phyloP scores from a whole-genome alignment of 2,797 vertebrate genomes.

The Argyrosomus regius region DNA sequence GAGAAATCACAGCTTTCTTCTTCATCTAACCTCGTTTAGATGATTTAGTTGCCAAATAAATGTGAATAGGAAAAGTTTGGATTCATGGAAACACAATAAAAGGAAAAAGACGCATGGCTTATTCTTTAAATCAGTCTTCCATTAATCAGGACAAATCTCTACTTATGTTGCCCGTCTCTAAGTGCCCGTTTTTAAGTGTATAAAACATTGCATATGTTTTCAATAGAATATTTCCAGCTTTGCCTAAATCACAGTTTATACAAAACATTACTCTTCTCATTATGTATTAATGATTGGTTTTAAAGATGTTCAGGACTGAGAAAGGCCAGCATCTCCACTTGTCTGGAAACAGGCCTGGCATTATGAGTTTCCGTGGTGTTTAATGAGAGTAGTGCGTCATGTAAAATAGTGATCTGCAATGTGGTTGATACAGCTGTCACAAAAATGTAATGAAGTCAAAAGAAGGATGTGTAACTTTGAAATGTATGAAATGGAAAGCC shows the following conservation, averaged over 20 bases:
- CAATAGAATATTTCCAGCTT: too few species aligned
- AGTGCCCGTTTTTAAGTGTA: neutral
- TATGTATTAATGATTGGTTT: neutral
- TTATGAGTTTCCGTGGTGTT: neutral
- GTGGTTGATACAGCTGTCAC: neutral
- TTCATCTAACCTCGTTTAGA: too few species aligned
- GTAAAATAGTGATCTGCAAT: neutral
- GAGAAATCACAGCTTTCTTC: neutral
- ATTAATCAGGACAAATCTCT: neutral
- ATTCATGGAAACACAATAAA: neutral
- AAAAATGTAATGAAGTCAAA: neutral
- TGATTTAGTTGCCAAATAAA: neutral
- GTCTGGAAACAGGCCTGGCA: neutral
- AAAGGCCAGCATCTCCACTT: neutral
- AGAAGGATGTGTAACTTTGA: neutral
- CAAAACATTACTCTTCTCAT: too few species aligned
- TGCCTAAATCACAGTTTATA: neutral
- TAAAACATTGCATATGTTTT: neutral
- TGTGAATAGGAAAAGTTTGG: neutral
- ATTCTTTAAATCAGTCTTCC: neutral
- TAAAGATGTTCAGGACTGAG: neutral
- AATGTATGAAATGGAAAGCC: neutral
- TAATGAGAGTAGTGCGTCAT: neutral
- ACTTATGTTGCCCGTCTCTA: neutral
- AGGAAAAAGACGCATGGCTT: neutral